A percentile compares a stretch with the other conserved stretches of the same genome.
Conservation (phyloP, 2,797 vertebrate species). For the Aulostomus chinensis region DNA sequence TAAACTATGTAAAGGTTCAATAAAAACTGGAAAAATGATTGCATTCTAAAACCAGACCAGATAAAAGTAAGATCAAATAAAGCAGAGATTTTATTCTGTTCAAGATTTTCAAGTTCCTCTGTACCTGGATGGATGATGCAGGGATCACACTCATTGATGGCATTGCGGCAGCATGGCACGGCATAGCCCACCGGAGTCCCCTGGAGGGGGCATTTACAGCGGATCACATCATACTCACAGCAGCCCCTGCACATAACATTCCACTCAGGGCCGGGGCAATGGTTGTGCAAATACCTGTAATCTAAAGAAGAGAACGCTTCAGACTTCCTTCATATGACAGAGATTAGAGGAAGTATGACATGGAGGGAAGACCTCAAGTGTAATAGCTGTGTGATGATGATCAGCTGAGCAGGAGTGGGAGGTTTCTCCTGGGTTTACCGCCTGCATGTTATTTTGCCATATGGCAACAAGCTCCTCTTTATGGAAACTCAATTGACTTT, state of each 20-base stretch:
- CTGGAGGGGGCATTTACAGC: constrained; percentile 90
- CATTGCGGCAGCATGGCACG: constrained; percentile 96
- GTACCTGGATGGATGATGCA: constrained; percentile 97
- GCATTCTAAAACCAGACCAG: no score
- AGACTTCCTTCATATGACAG: no score
- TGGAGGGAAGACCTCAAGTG: no score
- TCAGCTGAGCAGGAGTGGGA: no score
- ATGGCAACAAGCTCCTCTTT: no score
- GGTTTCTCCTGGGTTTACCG: no score
- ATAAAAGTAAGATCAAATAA: neutral
- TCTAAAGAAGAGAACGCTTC: constrained; percentile 76
- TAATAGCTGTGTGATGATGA: no score
- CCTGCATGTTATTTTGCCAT: no score
- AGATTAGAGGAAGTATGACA: no score
- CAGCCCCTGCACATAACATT: constrained; percentile 96
- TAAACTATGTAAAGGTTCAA: no score
- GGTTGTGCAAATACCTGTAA: constrained; percentile 90
- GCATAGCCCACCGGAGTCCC: constrained; percentile 92
- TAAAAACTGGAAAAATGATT: no score
- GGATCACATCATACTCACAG: constrained; percentile 94
- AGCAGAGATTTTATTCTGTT: neutral
- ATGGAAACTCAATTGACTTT: no score
- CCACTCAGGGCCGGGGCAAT: constrained; percentile 95
- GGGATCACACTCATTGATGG: constrained; percentile 93
- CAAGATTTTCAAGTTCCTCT: neutral